A percentile compares a stretch with the other conserved stretches of the same genome.
Conservation (phyloP, 2,888 invertebrate species). For the Cataglyphis altisquamis region DNA sequence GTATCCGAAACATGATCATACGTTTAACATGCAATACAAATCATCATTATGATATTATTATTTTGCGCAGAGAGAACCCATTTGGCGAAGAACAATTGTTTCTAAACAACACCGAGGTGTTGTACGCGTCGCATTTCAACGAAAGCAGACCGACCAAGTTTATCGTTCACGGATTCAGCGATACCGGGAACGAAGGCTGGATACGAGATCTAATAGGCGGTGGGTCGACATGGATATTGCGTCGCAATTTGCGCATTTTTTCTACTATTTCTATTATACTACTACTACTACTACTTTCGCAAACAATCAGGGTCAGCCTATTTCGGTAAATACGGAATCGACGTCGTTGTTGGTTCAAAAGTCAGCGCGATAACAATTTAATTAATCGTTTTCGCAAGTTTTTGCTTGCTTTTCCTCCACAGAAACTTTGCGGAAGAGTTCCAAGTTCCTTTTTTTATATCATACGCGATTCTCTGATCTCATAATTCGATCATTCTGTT, state of each 20-base stretch:
- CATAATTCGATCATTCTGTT: background rate
- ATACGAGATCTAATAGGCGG: conserved; percentile 79
- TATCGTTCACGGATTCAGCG: conserved; percentile 81
- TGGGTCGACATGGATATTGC: conserved; percentile 55
- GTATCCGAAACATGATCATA: background rate
- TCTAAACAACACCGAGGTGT: conserved; percentile 80
- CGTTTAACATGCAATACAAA: background rate
- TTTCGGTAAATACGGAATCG: conserved; percentile 79
- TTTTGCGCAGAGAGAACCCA: conserved; percentile 78
- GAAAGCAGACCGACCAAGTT: conserved; percentile 82
- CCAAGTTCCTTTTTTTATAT: background rate
- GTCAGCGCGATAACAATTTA: conserved; percentile 75
- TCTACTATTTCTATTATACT: background rate
- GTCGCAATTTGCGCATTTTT: conserved; percentile 13
- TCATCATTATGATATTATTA: background rate
- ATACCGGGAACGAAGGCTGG: conserved; percentile 82
- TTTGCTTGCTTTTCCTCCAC: conserved; percentile 41
- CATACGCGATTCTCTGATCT: background rate
- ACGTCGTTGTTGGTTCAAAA: conserved; percentile 74
- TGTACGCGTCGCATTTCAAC: conserved; percentile 82
- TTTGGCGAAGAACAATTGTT: conserved; percentile 81
- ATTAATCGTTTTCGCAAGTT: conserved; percentile 74
- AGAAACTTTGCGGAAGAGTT: conserved; percentile 42
- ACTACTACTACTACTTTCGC: conserved; percentile 7
- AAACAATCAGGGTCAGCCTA: conserved; percentile 72